These are phyloP conservation scores for Riparia riparia DNA, from an alignment of 2,113 vertebrate species.

Conservation along the genomic window DNA sequence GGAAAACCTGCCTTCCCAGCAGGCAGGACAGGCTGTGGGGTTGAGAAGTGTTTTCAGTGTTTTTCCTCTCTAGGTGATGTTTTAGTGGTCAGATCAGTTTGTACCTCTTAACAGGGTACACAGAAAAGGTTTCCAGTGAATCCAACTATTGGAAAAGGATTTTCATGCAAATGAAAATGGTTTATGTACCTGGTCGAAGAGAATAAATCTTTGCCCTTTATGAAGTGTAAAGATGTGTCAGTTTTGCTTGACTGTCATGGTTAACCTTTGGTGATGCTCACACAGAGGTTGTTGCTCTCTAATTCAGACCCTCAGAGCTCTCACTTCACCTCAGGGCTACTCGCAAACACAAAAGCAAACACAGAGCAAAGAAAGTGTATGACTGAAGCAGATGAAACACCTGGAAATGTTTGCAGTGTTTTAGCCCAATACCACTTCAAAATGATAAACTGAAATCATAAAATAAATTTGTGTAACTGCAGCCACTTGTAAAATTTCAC, in stretches of 20 bases:
- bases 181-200: background rate
- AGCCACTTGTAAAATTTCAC: background rate
- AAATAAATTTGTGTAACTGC: background rate
- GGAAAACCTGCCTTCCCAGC: background rate
- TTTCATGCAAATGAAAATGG: background rate
- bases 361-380: background rate
- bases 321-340: background rate
- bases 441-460: background rate
- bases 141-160: background rate
- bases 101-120: fast-evolving
- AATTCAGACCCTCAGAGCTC: background rate
- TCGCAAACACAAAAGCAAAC: background rate
- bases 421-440: background rate
- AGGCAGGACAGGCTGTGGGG: background rate
- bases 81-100: background rate
- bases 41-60: background rate
- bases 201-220: background rate
- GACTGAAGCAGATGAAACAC: background rate
- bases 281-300: background rate
- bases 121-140: background rate
- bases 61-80: background rate
- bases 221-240: background rate
- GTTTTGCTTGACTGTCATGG: background rate
- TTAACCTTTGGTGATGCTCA: background rate
- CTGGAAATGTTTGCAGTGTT: background rate